phyloP scores from a whole-genome alignment of 2,113 vertebrate species.

The Chloropsis hardwickii region DNA sequence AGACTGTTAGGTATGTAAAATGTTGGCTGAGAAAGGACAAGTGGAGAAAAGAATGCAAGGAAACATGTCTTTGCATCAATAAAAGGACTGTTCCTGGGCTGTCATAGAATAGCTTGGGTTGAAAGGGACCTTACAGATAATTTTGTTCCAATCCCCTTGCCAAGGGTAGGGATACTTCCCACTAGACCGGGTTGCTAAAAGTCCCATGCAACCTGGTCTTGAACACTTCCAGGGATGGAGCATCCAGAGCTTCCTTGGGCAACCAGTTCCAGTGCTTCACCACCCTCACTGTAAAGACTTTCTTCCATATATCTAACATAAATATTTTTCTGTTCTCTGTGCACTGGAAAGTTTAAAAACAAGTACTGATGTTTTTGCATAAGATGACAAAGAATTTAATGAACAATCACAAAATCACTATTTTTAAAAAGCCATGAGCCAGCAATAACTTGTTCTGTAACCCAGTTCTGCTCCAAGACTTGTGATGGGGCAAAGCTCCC shows the following conservation, averaged over 20 bases:
- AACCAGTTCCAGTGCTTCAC: background rate
- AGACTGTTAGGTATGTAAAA: background rate
- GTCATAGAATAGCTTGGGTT: background rate
- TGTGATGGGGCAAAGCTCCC: background rate
- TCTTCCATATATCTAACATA: background rate
- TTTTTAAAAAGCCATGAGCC: background rate
- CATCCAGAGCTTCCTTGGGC: background rate
- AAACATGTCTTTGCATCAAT: background rate
- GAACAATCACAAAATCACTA: background rate
- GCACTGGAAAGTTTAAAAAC: background rate
- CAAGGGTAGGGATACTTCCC: background rate
- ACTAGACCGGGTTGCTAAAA: background rate
- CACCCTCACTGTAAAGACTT: background rate
- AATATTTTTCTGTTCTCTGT: background rate
- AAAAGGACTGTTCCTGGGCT: background rate
- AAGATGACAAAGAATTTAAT: background rate
- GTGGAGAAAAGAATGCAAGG: background rate
- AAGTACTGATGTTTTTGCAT: no score
- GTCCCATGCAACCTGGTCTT: background rate
- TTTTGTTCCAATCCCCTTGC: background rate
- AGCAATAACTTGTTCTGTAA: rapidly evolving
- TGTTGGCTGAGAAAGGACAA: background rate
- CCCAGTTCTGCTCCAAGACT: background rate
- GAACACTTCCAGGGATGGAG: background rate
- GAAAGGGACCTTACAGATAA: background rate